Evolutionary conservation across 2,113 vertebrate genomes (phyloP), one percentile per base, ranked within the genome.

Genomic region (Brachyhypopomus occidentalis): DNA sequence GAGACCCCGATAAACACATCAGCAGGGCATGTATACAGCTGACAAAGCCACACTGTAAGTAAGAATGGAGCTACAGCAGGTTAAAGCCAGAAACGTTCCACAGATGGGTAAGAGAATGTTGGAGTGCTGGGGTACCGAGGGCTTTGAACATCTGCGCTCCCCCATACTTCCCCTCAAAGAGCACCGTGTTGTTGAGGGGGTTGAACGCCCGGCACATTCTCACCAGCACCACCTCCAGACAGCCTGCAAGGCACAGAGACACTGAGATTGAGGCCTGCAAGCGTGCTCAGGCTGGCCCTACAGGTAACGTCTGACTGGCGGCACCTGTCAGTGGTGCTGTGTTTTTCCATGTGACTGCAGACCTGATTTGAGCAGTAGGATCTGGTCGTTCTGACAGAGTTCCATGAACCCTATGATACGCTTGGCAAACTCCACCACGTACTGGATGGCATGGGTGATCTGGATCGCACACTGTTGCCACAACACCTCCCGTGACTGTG

Each of bases 381-480:
- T 99, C 90, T 99, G 98, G 92, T 99, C 98, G 22, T 99, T 99
- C 90, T 99, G 98, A 92, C 98, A 99, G 86, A 99, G 95, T 83
- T 99, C 98, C 98, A 99, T 99, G 93, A 99, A 99, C 84, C 98
- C 98, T 67, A 96, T 97, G 92, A 99, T 99, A 87, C 96, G 95
- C 93, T 99, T 99, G 59, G 98, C 98, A 75, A 99, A 99, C 92
- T 99, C 98, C 70, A 99, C 98, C 87, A 99, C 98, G 0, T 99
- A 99, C 89, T 99, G 98, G 90, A 99, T 99, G 60, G 98, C 96
- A 3, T 99, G 97, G 27, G 98, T 99, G 89, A 99, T 96, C 93
- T 99, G 98, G 89, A 99, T 98, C 84, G 98, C 98, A 89, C 98
- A 99, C 83, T 99, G 98, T 88, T 99, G 98, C 98, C 98, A 99